Base-by-base conservation (phyloP, 2,797 vertebrate species). In the Sebastolobus alascanus region DNA sequence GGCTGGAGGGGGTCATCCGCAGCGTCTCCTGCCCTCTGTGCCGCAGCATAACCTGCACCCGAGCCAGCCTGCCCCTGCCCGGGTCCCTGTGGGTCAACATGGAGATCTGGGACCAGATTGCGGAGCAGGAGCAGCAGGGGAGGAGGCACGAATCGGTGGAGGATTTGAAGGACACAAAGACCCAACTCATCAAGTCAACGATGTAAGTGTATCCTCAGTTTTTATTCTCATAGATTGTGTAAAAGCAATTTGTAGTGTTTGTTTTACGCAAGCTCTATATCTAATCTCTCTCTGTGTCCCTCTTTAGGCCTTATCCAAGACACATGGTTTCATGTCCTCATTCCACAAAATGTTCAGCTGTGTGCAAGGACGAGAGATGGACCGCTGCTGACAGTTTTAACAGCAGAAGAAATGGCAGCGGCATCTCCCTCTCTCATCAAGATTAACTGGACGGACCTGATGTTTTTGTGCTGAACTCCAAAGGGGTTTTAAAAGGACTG, bases 21-120 rank as follows among this genome's bases (percentile, higher is more conserved):
- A 86, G 68, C 0, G 63, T 93, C 8, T 43, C 65, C 46, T 95
- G 95, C 72, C 95, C 94, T 0, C 37, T 95, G 58, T 95, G 94
- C 69, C 93, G 93, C 72, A 92, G 90, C 87, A 85, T 89, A 7
- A 94, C 94, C 27, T 94, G 93, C 82, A 86, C 87, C n/a, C 61
- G 0, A 1, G 75, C 77, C 77, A 82, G 40, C 22, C 63, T 89
- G 31, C 50, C 75, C 16, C 13, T 94, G 37, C 14, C 91, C 7
- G 86, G 87, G 1, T 10, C 77, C 2, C 89, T 95, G 73, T 90
- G 84, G 84, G 85, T 95, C 83, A 88, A 95, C 90, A 91, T 85
- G 0, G 73, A 87, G 1, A 89, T 94, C 54, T 95, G 94, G 94
- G 93, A 94, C 71, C 68, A 79, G 38, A 89, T 95, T 1, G 0